phyloP scores from a whole-genome alignment of 2,113 vertebrate species.

The Rhinogobius similis region DNA sequence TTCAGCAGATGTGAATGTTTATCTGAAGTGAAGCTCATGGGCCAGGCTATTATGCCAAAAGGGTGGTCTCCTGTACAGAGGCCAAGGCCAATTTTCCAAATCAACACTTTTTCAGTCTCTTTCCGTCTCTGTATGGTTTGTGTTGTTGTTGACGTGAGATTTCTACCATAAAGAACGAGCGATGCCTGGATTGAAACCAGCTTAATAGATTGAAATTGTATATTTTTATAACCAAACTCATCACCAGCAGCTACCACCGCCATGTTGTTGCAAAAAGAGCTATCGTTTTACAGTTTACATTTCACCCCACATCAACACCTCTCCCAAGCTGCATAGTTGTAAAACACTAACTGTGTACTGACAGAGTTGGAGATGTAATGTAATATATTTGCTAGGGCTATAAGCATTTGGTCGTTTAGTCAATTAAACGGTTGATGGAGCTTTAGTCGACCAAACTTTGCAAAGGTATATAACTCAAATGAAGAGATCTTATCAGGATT shows the following conservation, averaged over 20 bases:
- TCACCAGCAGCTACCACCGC: neutral
- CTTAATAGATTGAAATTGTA: neutral
- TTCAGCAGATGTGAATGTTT: slow-evolving; percentile 75
- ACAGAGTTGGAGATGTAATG: no score
- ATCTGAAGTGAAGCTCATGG: slow-evolving; percentile 67
- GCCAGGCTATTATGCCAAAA: slow-evolving; percentile 53
- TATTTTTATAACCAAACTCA: neutral
- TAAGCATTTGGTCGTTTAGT: no score
- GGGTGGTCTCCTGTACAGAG: slow-evolving; percentile 37
- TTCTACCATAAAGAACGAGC: neutral
- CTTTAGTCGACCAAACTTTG: no score
- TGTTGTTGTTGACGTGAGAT: neutral
- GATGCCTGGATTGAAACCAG: neutral
- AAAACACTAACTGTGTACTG: neutral
- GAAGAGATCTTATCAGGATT: no score
- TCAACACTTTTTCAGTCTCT: slow-evolving; percentile 34
- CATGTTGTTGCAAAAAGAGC: neutral
- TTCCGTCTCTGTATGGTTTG: neutral
- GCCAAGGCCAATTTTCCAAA: slow-evolving; percentile 12
- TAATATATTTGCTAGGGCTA: no score
- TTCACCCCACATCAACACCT: slow-evolving; percentile 14
- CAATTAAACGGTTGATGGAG: no score
- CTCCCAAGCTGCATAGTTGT: neutral
- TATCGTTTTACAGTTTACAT: slow-evolving; percentile 2
- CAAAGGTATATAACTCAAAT: no score